phyloP scores from a whole-genome alignment of 2,888 invertebrate species.

The Cheilosia scutellata region DNA sequence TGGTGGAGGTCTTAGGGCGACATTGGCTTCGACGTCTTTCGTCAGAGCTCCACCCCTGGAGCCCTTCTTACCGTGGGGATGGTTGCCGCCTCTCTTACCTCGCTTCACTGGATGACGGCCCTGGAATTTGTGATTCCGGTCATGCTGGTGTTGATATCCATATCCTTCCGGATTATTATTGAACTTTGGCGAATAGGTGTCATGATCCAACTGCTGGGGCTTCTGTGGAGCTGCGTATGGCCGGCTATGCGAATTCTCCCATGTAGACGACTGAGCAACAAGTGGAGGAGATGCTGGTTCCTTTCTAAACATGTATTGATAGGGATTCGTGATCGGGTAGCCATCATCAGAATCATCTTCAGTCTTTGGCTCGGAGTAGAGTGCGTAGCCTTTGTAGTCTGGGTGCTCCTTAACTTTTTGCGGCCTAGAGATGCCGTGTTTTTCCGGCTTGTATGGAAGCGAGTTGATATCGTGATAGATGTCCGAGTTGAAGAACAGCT shows the following conservation, averaged over 20 bases:
- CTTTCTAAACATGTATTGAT: slow-evolving; percentile 81
- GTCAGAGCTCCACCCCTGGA: slow-evolving; percentile 61
- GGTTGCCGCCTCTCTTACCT: slow-evolving; percentile 81
- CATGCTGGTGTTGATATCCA: slow-evolving; percentile 82
- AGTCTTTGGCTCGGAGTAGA: slow-evolving; percentile 81
- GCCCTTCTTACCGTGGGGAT: slow-evolving; percentile 75
- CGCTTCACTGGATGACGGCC: slow-evolving; percentile 79
- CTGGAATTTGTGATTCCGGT: slow-evolving; percentile 71
- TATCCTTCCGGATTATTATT: slow-evolving; percentile 84
- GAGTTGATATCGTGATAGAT: slow-evolving; percentile 84
- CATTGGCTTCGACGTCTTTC: slow-evolving; percentile 82
- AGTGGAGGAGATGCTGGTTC: slow-evolving; percentile 77
- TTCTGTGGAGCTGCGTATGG: slow-evolving; percentile 56
- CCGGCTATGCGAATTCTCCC: slow-evolving; percentile 77
- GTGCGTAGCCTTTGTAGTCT: slow-evolving; percentile 81
- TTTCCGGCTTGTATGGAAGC: slow-evolving; percentile 81
- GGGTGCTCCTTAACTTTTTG: slow-evolving; percentile 75
- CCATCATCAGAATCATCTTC: slow-evolving; percentile 79
- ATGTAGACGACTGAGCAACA: slow-evolving; percentile 74
- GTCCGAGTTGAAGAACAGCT: slow-evolving; percentile 83
- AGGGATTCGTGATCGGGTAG: slow-evolving; percentile 81
- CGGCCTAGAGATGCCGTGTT: slow-evolving; percentile 56
- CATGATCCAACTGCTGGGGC: slow-evolving; percentile 78
- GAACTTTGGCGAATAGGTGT: slow-evolving; percentile 83
- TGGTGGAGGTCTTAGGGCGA: slow-evolving; percentile 83